Base-by-base conservation (phyloP, 2,113 vertebrate species). In the Motacilla alba region DNA sequence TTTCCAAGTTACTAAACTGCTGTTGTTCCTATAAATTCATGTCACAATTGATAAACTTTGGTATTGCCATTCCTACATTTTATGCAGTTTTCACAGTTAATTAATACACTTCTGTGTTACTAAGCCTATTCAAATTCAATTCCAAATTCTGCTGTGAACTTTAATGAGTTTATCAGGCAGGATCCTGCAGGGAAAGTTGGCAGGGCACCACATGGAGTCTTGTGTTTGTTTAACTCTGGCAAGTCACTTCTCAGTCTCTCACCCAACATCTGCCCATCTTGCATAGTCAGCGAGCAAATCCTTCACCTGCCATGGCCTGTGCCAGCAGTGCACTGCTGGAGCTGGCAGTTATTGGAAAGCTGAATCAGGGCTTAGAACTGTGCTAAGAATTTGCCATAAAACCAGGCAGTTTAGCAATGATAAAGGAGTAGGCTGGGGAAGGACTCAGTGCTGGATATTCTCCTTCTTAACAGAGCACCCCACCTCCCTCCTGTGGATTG, bases 261-360 rank as follows among this genome's bases (percentile, higher is more conserved):
- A 58, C n/a, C 69, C 83, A 94, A 55, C 83, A 95, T 95, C 87
- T 94, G 87, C 41, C 87, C 44, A 37, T 87, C 83, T 35, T 69
- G 70, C 2, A 4, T 2, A 87, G 74, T 89, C 82, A 87, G 74
- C 8, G 24, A 73, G 55, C 33, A 66, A 83, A 82, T 53, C 74
- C 62, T 50, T 87, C 1, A 1, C 46, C 39, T 90, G 90, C 20
- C 68, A 30, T 4, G 8, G 64, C 18, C 64, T 7, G 59, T 35
- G 70, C 82, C 82, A 94, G 82, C 59, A 79, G 62, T 9, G 39
- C 81, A 15, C 60, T 47, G 35, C 2, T 70, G 74, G 64, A 87
- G 78, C 85, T 69, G 82, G 58, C n/a, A 78, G 2, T n/a, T 68
- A 46, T 1, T 79, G 58, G 39, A 80, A 85, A 62, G 31, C 28